A percentile compares a stretch with the other conserved stretches of the same genome.
phyloP scores from a whole-genome alignment of 2,113 vertebrate species.

The Apus apus region DNA sequence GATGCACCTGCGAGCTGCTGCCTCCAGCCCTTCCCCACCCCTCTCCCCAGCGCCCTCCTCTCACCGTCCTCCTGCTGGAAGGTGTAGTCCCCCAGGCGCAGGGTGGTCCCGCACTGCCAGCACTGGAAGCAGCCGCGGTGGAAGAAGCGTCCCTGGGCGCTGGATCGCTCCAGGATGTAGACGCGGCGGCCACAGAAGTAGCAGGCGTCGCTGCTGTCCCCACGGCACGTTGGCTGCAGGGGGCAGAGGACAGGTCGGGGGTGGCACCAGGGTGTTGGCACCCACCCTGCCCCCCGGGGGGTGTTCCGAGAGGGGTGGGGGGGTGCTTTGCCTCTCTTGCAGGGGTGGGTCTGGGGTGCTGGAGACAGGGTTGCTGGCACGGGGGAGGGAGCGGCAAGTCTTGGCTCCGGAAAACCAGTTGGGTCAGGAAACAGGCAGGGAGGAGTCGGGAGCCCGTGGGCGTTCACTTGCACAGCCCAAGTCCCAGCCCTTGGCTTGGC shows the following conservation, averaged over 20 bases:
- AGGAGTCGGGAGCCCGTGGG: conserved; percentile 34
- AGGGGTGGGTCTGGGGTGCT: neutral
- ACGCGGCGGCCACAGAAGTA: conserved; percentile 85
- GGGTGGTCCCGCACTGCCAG: conserved; percentile 78
- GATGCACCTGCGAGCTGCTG: no score
- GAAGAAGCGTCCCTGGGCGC: conserved; percentile 89
- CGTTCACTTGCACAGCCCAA: neutral
- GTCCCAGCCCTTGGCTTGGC: neutral
- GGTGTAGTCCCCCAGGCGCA: conserved; percentile 85
- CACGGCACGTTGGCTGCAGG: neutral
- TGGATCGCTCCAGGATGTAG: conserved; percentile 90
- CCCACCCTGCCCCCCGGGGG: neutral
- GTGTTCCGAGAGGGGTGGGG: neutral
- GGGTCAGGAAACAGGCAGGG: conserved; percentile 47
- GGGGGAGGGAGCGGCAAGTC: neutral
- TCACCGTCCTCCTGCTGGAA: conserved; percentile 83
- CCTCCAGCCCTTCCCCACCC: no score
- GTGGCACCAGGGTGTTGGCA: neutral
- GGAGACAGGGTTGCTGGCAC: neutral
- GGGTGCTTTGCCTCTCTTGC: neutral
- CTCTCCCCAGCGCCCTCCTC: neutral
- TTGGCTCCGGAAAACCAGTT: conserved; percentile 26
- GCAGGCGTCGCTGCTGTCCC: conserved; percentile 80
- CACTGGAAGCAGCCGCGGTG: conserved; percentile 93
- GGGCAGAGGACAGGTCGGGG: neutral